These are phyloP conservation scores for Cyanistes caeruleus DNA, from an alignment of 2,113 vertebrate genomes.

Conservation along the genomic window DNA sequence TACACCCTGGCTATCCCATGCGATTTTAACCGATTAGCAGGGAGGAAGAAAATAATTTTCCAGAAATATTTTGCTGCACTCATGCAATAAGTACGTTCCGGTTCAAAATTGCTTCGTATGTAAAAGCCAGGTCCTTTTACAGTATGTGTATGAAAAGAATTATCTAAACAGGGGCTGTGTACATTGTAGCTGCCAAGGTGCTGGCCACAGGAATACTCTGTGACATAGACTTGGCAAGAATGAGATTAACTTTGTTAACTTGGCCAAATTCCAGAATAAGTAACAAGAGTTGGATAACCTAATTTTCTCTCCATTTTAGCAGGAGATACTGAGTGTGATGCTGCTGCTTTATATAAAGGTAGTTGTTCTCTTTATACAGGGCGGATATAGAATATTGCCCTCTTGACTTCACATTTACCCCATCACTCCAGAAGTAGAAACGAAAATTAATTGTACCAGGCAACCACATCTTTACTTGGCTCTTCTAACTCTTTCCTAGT, in stretches of 20 bases:
- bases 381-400: background rate
- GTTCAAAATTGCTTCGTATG: slow-evolving; percentile 19
- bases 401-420: background rate
- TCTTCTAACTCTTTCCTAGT: background rate
- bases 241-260: background rate
- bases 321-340: background rate
- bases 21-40: background rate
- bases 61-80: slow-evolving; percentile 54
- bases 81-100: slow-evolving; percentile 15
- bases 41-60: slow-evolving; percentile 46
- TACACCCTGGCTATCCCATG: slow-evolving; percentile 24
- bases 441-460: background rate
- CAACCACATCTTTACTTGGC: background rate
- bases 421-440: background rate
- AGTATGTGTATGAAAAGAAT: background rate
- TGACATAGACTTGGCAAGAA: slow-evolving; percentile 28
- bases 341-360: background rate
- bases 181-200: slow-evolving; percentile 17
- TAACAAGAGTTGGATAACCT: background rate
- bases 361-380: background rate
- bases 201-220: slow-evolving; percentile 13
- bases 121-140: background rate
- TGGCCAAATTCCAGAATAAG: slow-evolving; percentile 1
- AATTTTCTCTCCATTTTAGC: background rate
- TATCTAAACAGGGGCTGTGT: background rate